phyloP scores from a whole-genome alignment of 1,140 invertebrate genomes.

The Rhyzopertha dominica region DNA sequence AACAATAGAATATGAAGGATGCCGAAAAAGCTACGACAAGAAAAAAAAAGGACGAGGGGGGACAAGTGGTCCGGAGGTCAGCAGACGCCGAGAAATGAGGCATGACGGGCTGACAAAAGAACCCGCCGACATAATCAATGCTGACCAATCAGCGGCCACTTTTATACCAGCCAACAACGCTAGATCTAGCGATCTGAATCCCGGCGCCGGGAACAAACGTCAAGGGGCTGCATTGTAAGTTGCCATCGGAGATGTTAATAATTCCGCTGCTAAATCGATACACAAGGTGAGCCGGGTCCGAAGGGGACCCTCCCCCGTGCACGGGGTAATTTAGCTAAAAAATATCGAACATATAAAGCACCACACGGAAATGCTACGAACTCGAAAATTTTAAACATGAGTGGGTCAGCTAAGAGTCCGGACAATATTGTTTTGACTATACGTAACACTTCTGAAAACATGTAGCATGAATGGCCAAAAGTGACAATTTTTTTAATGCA shows the following conservation, averaged over 20 bases:
- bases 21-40: constrained; percentile 19
- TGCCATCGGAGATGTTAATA: constrained; percentile 17
- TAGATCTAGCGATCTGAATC: constrained; percentile 16
- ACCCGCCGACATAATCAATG: constrained; percentile 39
- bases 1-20: constrained; percentile 14
- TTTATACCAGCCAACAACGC: constrained; percentile 23
- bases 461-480: too few species aligned
- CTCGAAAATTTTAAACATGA: too few species aligned
- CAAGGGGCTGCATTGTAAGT: constrained; percentile 18
- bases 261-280: constrained; percentile 16
- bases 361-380: too few species aligned
- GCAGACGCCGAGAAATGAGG: constrained; percentile 36
- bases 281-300: too few species aligned
- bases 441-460: too few species aligned
- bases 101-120: constrained; percentile 37
- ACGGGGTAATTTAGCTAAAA: too few species aligned
- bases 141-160: constrained; percentile 37
- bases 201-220: constrained; percentile 11
- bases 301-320: too few species aligned
- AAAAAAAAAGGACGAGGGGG: constrained; percentile 16
- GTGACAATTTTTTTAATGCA: too few species aligned
- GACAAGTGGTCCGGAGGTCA: constrained; percentile 29
- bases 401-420: too few species aligned
- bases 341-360: too few species aligned
- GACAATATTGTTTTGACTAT: too few species aligned